Evolutionary conservation across 2,888 invertebrate species (phyloP).

Genomic region (Vanessa cardui): DNA sequence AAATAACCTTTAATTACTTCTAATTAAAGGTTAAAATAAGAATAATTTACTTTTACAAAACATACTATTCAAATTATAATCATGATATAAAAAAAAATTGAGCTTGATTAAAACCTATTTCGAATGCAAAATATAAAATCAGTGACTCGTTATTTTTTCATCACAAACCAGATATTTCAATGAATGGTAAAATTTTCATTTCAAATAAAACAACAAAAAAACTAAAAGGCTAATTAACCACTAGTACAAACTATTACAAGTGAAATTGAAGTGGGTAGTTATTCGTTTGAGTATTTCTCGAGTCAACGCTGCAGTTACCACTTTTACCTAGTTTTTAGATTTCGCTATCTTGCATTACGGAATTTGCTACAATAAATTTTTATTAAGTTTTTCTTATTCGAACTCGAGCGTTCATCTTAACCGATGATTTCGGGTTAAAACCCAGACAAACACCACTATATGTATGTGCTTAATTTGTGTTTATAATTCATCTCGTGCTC

Average conservation of each 20-base stretch:
- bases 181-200: not conserved
- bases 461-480: too few relatives aligned
- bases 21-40: too few relatives aligned
- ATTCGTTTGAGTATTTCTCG: conserved; percentile 7
- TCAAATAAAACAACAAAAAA: not conserved
- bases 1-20: too few relatives aligned
- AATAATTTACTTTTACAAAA: too few relatives aligned
- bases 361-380: conserved; percentile 1
- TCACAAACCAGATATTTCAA: not conserved
- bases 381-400: conserved; percentile 9
- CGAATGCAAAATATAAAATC: too few relatives aligned
- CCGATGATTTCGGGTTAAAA: too few relatives aligned
- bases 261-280: not conserved
- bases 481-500: too few relatives aligned
- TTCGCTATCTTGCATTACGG: conserved; percentile 1
- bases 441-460: too few relatives aligned
- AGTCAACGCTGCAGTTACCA: conserved; percentile 12
- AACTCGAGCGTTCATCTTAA: too few relatives aligned
- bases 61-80: too few relatives aligned
- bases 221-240: conserved; percentile 9
- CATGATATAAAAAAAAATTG: too few relatives aligned
- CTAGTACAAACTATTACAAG: conserved; percentile 4
- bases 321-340: conserved; percentile 11
- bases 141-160: not conserved
- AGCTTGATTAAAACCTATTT: too few relatives aligned